Conservation (phyloP, 2,797 vertebrate species). For the Malacoraja senta region DNA sequence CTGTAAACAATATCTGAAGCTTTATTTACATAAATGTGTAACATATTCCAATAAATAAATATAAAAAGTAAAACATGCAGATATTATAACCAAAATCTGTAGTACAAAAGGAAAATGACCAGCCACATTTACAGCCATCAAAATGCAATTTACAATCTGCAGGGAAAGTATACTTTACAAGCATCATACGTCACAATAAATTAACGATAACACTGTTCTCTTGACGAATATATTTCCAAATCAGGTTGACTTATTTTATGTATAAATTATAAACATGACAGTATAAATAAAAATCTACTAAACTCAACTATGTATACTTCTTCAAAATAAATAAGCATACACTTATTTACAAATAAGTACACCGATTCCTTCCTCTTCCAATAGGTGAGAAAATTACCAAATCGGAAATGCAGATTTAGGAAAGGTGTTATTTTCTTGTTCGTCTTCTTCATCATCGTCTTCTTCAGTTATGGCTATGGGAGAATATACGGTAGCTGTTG, state of each 20-base stretch:
- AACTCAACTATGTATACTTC: conserved; percentile 98
- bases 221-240: conserved; percentile 98
- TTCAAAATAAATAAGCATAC: conserved; percentile 99
- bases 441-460: conserved; percentile 89
- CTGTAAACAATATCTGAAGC: conserved; percentile 93
- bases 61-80: conserved; percentile 84
- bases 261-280: conserved; percentile 99
- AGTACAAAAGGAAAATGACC: conserved; percentile 65
- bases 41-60: conserved; percentile 98
- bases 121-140: conserved; percentile 76
- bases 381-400: conserved; percentile 79
- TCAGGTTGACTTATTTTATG: conserved; percentile 95
- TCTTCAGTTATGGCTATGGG: conserved; percentile 99
- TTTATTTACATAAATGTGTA: conserved; percentile 79
- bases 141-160: conserved; percentile 92
- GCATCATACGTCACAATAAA: conserved; percentile 95
- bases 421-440: conserved; percentile 89
- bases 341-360: conserved; percentile 98
- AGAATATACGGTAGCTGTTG: conserved; percentile 99
- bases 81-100: conserved; percentile 68
- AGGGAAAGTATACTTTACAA: conserved; percentile 86
- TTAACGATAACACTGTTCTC: conserved; percentile 87
- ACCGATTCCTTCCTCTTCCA: conserved; percentile 77
- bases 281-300: conserved; percentile 99
- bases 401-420: conserved; percentile 96